These are phyloP conservation scores for Campylorhamphus procurvoides DNA, from an alignment of 2,113 vertebrate genomes.

Conservation along the genomic window DNA sequence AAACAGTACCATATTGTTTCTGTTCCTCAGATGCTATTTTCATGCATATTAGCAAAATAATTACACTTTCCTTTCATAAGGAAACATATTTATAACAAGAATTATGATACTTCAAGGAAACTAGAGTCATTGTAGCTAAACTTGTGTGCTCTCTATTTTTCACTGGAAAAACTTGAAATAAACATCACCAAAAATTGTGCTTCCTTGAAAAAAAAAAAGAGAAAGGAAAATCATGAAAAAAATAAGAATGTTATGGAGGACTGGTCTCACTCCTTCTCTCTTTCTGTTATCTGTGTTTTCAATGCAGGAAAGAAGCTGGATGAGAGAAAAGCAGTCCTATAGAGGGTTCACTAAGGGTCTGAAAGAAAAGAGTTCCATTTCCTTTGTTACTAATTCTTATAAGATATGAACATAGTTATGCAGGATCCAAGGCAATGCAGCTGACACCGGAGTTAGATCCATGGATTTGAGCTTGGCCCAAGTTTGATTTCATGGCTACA, in stretches of 20 bases:
- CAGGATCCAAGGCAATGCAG: neutral
- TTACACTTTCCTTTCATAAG: neutral
- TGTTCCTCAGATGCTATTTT: neutral
- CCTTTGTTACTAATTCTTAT: neutral
- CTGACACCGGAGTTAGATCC: neutral
- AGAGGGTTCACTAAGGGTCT: neutral
- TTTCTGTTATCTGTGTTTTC: neutral
- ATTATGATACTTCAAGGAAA: neutral
- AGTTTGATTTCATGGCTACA: neutral
- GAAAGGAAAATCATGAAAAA: neutral
- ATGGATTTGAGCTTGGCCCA: neutral
- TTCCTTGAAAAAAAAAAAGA: neutral
- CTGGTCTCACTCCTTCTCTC: neutral
- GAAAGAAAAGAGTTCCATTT: neutral
- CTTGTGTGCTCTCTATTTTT: neutral
- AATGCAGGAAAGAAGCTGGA: neutral
- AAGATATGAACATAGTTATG: neutral
- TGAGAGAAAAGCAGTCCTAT: neutral
- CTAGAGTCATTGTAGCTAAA: neutral
- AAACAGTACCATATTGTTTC: conserved; percentile 39
- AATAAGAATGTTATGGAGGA: neutral
- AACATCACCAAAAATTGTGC: neutral
- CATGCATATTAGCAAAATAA: conserved; percentile 26
- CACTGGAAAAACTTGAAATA: neutral
- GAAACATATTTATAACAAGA: neutral